Base-by-base conservation (phyloP, 2,888 invertebrate species). In the Odontothrips loti region DNA sequence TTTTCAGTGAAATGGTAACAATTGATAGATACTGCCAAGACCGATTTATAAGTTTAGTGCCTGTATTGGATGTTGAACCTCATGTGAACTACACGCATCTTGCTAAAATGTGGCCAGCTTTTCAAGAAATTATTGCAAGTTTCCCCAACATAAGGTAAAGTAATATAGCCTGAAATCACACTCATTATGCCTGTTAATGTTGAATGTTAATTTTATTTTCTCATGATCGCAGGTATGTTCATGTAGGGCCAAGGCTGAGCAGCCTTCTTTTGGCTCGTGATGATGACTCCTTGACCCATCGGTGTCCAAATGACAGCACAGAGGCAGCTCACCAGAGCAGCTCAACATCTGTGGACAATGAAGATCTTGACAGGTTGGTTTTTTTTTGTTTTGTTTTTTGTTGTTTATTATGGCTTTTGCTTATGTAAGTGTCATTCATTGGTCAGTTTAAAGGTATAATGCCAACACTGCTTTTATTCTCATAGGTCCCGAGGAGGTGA, bases 161-260 rank as follows among this genome's bases (percentile, higher is more conserved):
- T 79, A 43, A 79, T 43, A n/a, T 15, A 10, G 12, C 63, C 15
- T 17, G 0, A 12, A 58, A 82, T 80, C 47, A 79, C 10, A 29
- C 47, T 47, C 15, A 80, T 27, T 80, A 12, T 79, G 20, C 34
- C 12, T 78, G 68, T 81, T 20, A 1, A 23, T 23, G 23, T 17
- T 27, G n/a, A 23, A 75, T 48, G 20, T 34, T 47, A 58, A 68
- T 81, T 80, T 63, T 43, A 34, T 79, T n/a, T 80, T 2, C n/a
- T 6, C 34, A 43, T 6, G 29, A 80, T 81, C 82, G 4, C 79
- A 88, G 88, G 88, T 90, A 89, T 84, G 88, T 91, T 51, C 90
- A 90, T 83, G 87, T 90, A 68, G 91, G 91, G 3, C 91, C 91
- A 1, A 87, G 90, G 84, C 85, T 91, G 79, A 90, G 90, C 78